Base-by-base conservation (phyloP, 2,113 vertebrate genomes). In the Microcebus ravelobensis region DNA sequence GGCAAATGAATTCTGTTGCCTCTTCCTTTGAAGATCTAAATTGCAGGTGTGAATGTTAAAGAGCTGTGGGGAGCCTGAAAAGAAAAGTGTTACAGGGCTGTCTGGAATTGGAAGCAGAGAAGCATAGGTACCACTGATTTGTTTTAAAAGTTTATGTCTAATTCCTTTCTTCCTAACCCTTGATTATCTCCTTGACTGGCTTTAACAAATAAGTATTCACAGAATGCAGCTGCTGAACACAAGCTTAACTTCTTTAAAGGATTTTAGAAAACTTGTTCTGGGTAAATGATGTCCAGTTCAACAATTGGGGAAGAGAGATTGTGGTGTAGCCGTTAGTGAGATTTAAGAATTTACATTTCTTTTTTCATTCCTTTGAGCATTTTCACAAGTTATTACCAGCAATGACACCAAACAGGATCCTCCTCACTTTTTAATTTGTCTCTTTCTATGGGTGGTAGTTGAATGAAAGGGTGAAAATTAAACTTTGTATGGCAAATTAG, bases 331-430 rank as follows among this genome's bases (percentile, higher is more conserved):
- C 48, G 14, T 74, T 23, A 87, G 25, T 77, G 85, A 57, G 42
- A 74, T 79, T 93, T 74, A 81, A 96, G 12, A 96, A 97, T 92
- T 97, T 94, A 23, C 2, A 25, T 95, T 97, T 91, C 59, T 94
- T 91, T 95, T 97, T 23, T 83, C 11, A 13, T 94, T 97, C 76
- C 61, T 96, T 76, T 96, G 70, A 91, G 95, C 59, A 95, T 96
- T 94, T 67, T 59, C 13, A 57, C 71, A 90, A 6, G 48, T 96
- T 93, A n/a, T 87, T 84, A 76, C 50, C 50, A 94, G 50, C 67
- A 96, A 4, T 55, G 83, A 91, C 57, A 91, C 67, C 29, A 81
- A 86, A 73, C 55, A 87, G 55, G 14, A 57, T 82, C 50, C 0
- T 91, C 3, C 92, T 73, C 39, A 59, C 61, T 68, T 90, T 96